Evolutionary conservation across 23 tunicate species (phyloP), one percentile per base, ranked within the genome.

Genomic region (Trididemnum nubilum): DNA sequence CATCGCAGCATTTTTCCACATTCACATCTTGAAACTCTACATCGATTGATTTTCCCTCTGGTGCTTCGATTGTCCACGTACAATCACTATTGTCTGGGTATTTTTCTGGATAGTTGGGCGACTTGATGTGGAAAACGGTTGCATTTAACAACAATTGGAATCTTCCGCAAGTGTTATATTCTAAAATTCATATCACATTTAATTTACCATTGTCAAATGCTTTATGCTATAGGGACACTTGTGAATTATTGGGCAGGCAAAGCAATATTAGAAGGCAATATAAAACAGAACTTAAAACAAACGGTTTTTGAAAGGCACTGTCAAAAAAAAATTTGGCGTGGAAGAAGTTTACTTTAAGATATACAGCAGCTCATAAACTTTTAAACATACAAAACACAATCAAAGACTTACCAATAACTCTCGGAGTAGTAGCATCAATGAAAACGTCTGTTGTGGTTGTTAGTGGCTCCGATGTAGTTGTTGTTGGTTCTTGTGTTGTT

Each of bases 11-110:
- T 1, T 81, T n/a, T 74, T 76, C 88, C 24, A 85, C 33, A 0
- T 76, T 22, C 26, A 85, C 4, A 54, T 80, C 52, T 27, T 37
- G 3, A 35, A 80, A 80, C 5, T 2, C 7, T 7, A 80, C 36
- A 4, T 40, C 58, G 12, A 81, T 40, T 22, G 33, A 25, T 18
- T 1, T 69, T 3, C 64, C 65, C 2, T 40, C 18, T 26, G 85
- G 77, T 12, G 77, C 87, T 81, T 83, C 69, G 26, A 91, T 81
- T 0, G 69, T 81, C 97, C 97, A 91, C 2, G 82, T 54, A 52
- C 97, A 86, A 36, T 91, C 76, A 30, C 84, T 65, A 79, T 81
- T 74, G 1, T 86, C 50, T 0, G 97, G 97, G 73, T 90, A 90
- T 36, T 73, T 73, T 4, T 34, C 64, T 12, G 92, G 87, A 65